Conservation (phyloP, 2,113 vertebrate genomes). For the Megaceryle maxima region DNA sequence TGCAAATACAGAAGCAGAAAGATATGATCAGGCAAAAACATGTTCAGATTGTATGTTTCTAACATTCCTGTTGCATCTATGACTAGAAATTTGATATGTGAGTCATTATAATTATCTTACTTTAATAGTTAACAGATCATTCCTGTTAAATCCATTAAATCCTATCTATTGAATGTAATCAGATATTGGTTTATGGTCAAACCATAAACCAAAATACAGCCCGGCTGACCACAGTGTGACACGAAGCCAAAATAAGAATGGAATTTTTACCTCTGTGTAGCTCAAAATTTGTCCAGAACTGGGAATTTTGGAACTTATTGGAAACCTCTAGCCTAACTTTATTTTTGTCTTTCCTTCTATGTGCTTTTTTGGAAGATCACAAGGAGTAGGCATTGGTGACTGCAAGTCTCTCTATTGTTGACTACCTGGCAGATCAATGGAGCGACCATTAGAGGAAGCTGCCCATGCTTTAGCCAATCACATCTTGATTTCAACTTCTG, state of each 20-base stretch:
- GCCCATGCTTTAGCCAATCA: background rate
- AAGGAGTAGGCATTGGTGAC: background rate
- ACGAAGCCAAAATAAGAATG: background rate
- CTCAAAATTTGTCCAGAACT: background rate
- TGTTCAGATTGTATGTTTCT: background rate
- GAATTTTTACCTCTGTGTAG: background rate
- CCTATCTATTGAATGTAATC: background rate
- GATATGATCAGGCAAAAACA: background rate
- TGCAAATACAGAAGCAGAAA: background rate
- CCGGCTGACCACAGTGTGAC: background rate
- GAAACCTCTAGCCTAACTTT: background rate
- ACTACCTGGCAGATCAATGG: background rate
- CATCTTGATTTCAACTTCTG: background rate
- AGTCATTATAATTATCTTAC: background rate
- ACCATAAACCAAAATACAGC: background rate
- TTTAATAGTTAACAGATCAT: slow-evolving; percentile 9
- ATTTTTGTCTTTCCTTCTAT: background rate
- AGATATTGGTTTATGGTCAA: background rate
- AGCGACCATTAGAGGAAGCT: background rate
- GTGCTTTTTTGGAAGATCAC: background rate
- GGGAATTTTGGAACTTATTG: background rate
- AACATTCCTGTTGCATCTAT: background rate
- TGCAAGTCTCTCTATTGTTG: background rate
- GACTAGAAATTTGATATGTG: background rate
- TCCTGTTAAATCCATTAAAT: slow-evolving; percentile 5